Evolutionary conservation across 2,797 vertebrate species (phyloP).

Genomic region (Myotis pilosus): DNA sequence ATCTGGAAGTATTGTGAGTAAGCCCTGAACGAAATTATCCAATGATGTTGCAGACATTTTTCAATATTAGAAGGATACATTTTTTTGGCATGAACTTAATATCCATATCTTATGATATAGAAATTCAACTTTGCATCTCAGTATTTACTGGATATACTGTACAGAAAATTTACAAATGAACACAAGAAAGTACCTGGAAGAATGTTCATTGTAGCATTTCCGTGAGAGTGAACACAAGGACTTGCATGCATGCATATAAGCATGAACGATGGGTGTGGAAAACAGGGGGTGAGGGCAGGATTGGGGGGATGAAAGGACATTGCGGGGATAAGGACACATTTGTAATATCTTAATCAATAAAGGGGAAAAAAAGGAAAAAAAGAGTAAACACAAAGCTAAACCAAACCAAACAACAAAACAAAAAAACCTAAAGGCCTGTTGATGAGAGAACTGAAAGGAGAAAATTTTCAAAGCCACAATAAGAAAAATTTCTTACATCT

Average conservation of each 20-base stretch:
- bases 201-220: not conserved
- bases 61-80: not conserved
- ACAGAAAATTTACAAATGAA: not conserved
- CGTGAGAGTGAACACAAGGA: not conserved
- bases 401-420: not conserved
- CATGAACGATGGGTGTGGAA: too few relatives aligned
- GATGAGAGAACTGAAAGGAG: not conserved
- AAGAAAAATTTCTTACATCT: not conserved
- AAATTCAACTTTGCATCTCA: not conserved
- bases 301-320: too few relatives aligned
- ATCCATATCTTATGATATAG: not conserved
- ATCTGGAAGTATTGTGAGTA: not conserved
- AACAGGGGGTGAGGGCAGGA: too few relatives aligned
- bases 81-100: not conserved
- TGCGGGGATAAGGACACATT: too few relatives aligned
- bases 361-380: too few relatives aligned
- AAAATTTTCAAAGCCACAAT: not conserved
- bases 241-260: too few relatives aligned
- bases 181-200: not conserved
- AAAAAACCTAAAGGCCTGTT: not conserved
- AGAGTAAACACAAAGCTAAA: not conserved
- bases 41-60: not conserved
- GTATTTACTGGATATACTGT: not conserved
- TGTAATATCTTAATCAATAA: too few relatives aligned
- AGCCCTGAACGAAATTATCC: not conserved